Evolutionary conservation across 2,113 vertebrate species (phyloP).

Genomic region (Nerophis ophidion): DNA sequence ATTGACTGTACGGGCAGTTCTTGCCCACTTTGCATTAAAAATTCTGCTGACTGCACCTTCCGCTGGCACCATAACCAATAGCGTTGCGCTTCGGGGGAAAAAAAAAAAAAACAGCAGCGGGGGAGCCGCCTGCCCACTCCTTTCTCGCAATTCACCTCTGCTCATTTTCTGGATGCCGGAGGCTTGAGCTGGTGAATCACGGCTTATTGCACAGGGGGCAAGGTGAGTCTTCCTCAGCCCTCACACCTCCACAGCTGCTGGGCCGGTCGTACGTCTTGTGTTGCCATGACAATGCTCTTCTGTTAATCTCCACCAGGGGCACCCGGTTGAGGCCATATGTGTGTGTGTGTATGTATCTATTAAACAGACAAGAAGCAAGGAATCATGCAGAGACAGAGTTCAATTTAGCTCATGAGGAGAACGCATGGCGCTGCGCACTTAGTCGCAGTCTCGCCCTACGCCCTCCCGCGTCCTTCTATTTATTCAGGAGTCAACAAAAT

Average conservation of each 20-base stretch:
- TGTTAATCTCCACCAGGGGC: constrained; percentile 46
- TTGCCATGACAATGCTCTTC: constrained; percentile 71
- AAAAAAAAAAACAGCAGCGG: constrained; percentile 29
- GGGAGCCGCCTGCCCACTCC: constrained; percentile 9
- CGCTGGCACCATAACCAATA: constrained; percentile 43
- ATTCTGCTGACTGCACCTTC: constrained; percentile 62
- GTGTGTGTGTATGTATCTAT: no score
- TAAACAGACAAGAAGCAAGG: no score
- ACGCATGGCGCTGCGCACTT: no score
- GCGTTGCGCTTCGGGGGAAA: constrained; percentile 14
- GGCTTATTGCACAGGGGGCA: constrained; percentile 29
- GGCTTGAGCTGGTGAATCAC: constrained; percentile 22
- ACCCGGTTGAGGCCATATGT: constrained; percentile 33
- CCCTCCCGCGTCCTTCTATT: no score
- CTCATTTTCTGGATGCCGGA: constrained; percentile 10
- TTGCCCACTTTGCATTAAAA: constrained; percentile 58
- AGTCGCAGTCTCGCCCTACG: no score
- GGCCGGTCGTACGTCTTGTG: constrained; percentile 52
- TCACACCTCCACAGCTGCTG: constrained; percentile 29
- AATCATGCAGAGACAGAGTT: no score
- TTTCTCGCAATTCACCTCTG: constrained; percentile 27
- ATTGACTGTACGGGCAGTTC: constrained; percentile 54
- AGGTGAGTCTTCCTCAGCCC: constrained; percentile 20
- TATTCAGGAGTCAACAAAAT: no score
- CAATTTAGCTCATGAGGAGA: no score